Evolutionary conservation across 2,113 vertebrate genomes (phyloP).

Genomic region (Mesoclemmys tuberculata): DNA sequence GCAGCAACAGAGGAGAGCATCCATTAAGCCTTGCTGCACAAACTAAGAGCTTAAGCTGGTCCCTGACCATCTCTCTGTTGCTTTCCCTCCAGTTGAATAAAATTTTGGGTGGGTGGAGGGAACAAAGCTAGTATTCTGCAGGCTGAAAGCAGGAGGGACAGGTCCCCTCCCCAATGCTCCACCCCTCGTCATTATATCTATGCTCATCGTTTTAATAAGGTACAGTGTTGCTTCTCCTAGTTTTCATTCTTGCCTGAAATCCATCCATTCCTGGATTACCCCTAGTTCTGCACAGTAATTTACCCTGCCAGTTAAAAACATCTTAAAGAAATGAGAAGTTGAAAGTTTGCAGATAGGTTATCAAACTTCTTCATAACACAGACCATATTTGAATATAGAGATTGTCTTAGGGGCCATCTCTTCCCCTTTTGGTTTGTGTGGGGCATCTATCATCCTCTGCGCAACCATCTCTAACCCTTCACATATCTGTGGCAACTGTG

Average conservation of each 20-base stretch:
- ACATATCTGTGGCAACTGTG: not conserved
- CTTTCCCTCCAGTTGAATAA: not conserved
- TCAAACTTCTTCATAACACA: not conserved
- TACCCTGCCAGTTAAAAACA: not conserved
- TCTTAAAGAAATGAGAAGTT: not conserved
- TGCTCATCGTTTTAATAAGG: not conserved
- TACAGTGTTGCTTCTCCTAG: not conserved
- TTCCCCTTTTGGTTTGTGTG: not conserved
- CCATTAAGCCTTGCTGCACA: not conserved
- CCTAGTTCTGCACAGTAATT: not conserved
- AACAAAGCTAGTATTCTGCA: not conserved
- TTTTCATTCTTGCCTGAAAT: not conserved
- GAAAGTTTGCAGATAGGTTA: not conserved
- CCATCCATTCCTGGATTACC: not conserved
- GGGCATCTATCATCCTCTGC: not conserved
- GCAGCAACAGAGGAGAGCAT: not conserved
- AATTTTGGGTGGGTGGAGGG: too few relatives aligned
- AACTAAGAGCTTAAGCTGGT: not conserved
- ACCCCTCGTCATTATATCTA: not conserved
- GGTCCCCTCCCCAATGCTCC: not conserved
- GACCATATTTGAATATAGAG: not conserved
- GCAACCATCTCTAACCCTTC: not conserved
- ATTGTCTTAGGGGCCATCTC: not conserved
- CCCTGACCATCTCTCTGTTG: not conserved
- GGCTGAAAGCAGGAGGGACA: not conserved